Percentiles rank a stretch among this genome's conserved stretches.
These are phyloP conservation scores for Pandemis heparana DNA, from an alignment of 2,888 invertebrate genomes.

Conservation along the genomic window DNA sequence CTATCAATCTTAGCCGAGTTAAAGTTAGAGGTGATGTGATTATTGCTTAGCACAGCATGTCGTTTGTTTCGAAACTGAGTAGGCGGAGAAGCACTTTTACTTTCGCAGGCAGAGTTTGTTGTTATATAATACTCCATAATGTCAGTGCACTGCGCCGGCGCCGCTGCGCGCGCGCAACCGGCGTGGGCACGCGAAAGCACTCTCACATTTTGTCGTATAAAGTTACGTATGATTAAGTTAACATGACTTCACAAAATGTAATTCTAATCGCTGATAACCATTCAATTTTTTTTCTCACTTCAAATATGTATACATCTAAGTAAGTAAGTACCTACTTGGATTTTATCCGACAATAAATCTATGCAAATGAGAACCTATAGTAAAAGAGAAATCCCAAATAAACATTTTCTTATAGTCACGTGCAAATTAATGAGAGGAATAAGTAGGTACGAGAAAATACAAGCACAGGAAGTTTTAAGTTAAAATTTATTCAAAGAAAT, in stretches of 20 bases:
- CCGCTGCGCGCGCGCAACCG: constrained; percentile 60
- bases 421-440: not conserved
- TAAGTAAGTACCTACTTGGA: not conserved
- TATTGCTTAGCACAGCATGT: constrained; percentile 69
- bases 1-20: constrained; percentile 37
- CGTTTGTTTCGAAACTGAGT: constrained; percentile 76
- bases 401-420: not conserved
- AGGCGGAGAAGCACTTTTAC: constrained; percentile 82
- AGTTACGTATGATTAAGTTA: constrained; percentile 32
- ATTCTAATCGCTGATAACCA: not conserved
- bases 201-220: constrained; percentile 61
- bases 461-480: not conserved
- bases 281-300: not conserved
- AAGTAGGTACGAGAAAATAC: not conserved
- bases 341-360: constrained; percentile 17
- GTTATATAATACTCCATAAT: constrained; percentile 79
- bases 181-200: constrained; percentile 73
- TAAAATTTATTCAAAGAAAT: constrained; percentile 5
- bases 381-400: constrained; percentile 36
- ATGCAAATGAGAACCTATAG: constrained; percentile 4
- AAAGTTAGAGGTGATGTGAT: constrained; percentile 59
- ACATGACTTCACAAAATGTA: constrained; percentile 1
- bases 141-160: constrained; percentile 63
- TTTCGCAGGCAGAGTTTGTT: constrained; percentile 72
- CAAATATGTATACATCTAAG: not conserved